Evolutionary conservation across 2,113 vertebrate genomes (phyloP).

Genomic region (Thamnophis sirtalis): DNA sequence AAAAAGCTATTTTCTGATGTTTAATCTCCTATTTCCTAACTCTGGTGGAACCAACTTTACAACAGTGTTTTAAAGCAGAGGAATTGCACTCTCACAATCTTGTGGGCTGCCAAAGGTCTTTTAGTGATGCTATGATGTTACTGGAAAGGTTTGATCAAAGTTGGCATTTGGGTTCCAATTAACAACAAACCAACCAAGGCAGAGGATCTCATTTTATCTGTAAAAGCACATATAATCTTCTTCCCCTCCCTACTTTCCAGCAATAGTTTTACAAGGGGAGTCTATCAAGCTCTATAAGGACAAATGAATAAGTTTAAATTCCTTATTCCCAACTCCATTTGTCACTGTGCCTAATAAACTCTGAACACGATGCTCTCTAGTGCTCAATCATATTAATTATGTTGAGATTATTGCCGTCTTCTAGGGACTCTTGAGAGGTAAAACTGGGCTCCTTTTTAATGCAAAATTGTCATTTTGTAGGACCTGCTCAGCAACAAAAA

Average conservation of each 20-base stretch:
- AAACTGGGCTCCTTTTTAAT: not conserved
- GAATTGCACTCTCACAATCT: not conserved
- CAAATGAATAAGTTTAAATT: not conserved
- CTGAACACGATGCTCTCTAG: not conserved
- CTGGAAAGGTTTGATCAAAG: not conserved
- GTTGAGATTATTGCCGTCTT: not conserved
- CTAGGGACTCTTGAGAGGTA: not conserved
- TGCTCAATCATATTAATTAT: not conserved
- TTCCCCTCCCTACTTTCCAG: not conserved
- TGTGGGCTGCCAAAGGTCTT: not conserved
- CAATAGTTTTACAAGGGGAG: not conserved
- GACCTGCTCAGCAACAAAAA: not conserved
- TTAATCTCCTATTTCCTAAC: not conserved
- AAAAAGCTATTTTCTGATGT: not conserved
- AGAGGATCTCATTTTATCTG: not conserved
- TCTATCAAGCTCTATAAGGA: not conserved
- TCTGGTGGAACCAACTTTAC: not conserved
- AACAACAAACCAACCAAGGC: not conserved
- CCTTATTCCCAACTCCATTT: not conserved
- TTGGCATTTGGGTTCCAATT: not conserved
- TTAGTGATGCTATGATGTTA: not conserved
- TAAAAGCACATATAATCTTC: not conserved
- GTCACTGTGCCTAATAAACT: not conserved
- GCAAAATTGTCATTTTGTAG: conserved; percentile 3
- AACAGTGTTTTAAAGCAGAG: not conserved